phyloP scores from a whole-genome alignment of 92 coral and sea anemone species.

The Ricordea florida region DNA sequence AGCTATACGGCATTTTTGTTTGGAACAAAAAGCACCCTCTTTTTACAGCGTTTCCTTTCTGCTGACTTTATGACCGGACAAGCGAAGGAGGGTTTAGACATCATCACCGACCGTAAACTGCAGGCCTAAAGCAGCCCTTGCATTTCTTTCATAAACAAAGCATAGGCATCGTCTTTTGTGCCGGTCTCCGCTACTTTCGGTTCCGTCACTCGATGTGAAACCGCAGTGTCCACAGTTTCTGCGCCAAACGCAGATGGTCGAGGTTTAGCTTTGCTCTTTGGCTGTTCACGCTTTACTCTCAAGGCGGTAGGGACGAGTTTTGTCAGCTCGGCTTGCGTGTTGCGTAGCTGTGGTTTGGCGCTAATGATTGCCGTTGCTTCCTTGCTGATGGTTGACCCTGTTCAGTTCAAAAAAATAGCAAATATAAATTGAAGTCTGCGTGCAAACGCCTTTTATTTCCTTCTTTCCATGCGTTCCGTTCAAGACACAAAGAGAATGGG shows the following conservation, averaged over 20 bases:
- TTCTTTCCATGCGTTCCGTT: no score
- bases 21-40: no score
- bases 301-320: slow-evolving; percentile 93
- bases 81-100: no score
- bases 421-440: not conserved
- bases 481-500: no score
- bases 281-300: slow-evolving; percentile 91
- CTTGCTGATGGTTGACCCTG: slow-evolving; percentile 80
- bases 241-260: slow-evolving; percentile 46
- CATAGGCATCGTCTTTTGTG: slow-evolving; percentile 98
- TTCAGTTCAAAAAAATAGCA: not conserved
- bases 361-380: slow-evolving; percentile 79
- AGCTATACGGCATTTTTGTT: no score
- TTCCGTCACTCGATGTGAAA: slow-evolving; percentile 62
- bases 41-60: no score
- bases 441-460: not conserved
- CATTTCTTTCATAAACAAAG: slow-evolving; percentile 99
- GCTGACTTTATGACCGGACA: no score
- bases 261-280: slow-evolving; percentile 65
- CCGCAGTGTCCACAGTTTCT: slow-evolving; percentile 65
- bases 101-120: no score
- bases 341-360: slow-evolving; percentile 96
- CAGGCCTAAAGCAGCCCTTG: slow-evolving; percentile 72
- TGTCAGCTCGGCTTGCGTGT: slow-evolving; percentile 96
- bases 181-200: slow-evolving; percentile 76